Conservation (phyloP, 1,140 invertebrate genomes). For the Drosophila tropicalis region DNA sequence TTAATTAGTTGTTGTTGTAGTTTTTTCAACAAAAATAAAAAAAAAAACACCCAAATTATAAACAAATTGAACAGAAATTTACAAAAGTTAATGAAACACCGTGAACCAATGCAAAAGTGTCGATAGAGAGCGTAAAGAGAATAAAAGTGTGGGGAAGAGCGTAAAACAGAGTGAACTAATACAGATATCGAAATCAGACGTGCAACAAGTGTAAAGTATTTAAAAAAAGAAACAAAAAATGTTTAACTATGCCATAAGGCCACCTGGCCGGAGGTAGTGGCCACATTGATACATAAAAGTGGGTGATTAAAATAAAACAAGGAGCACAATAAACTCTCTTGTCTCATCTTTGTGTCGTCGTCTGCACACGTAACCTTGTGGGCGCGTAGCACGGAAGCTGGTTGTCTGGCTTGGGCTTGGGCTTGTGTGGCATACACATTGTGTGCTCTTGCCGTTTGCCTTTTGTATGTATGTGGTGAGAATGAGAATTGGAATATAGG, state of each 20-base stretch:
- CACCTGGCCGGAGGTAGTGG: conserved; percentile 42
- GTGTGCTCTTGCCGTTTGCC: conserved; percentile 18
- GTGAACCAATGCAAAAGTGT: conserved; percentile 7
- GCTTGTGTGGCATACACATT: conserved; percentile 31
- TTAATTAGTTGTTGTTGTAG: conserved; percentile 66
- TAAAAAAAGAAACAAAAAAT: conserved; percentile 45
- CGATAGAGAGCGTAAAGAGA: not conserved
- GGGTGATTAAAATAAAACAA: not conserved
- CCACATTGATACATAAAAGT: not conserved
- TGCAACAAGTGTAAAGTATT: conserved; percentile 65
- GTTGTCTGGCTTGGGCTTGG: conserved; percentile 40
- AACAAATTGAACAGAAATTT: conserved; percentile 34
- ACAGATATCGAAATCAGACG: conserved; percentile 62
- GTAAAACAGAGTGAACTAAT: conserved; percentile 48
- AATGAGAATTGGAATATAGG: conserved; percentile 9
- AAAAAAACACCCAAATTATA: conserved; percentile 62
- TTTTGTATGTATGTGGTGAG: conserved; percentile 39
- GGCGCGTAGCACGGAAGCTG: conserved; percentile 81
- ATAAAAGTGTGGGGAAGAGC: conserved; percentile 23
- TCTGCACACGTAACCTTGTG: conserved; percentile 82
- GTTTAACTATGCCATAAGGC: conserved; percentile 16
- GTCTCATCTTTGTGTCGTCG: not conserved
- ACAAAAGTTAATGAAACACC: conserved; percentile 33
- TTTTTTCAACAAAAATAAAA: conserved; percentile 58
- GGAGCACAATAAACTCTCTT: conserved; percentile 11